These are phyloP conservation scores for Netelia virgata DNA, from an alignment of 2,888 invertebrate species.

Conservation along the genomic window DNA sequence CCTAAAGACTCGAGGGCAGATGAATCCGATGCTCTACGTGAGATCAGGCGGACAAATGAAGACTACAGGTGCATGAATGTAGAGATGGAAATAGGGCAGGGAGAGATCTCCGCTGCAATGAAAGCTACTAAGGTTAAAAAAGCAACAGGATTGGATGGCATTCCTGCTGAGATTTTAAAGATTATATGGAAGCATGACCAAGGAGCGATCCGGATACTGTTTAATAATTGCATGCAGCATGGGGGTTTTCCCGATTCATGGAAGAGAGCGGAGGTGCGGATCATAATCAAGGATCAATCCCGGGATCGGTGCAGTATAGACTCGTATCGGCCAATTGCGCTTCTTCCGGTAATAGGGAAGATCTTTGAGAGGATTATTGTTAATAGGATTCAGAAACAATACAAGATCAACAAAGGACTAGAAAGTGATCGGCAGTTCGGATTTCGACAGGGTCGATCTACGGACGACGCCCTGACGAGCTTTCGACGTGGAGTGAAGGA, in stretches of 20 bases:
- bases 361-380: slow-evolving; percentile 74
- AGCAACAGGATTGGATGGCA: slow-evolving; percentile 37
- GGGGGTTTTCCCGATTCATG: slow-evolving; percentile 55
- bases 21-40: slow-evolving; percentile 15
- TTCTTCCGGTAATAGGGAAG: slow-evolving; percentile 76
- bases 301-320: slow-evolving; percentile 70
- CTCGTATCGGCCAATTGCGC: slow-evolving; percentile 76
- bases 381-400: slow-evolving; percentile 58
- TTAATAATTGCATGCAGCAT: slow-evolving; percentile 55
- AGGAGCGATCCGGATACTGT: slow-evolving; percentile 28
- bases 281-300: slow-evolving; percentile 60
- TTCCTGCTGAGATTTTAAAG: slow-evolving; percentile 23
- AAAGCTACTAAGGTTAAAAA: slow-evolving; percentile 23
- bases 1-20: slow-evolving; percentile 50
- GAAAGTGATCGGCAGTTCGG: slow-evolving; percentile 75
- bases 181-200: slow-evolving; percentile 12
- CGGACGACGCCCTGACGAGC: slow-evolving; percentile 68
- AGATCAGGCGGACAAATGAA: slow-evolving; percentile 23
- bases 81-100: slow-evolving; percentile 13
- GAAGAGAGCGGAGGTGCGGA: slow-evolving; percentile 53
- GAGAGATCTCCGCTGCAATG: slow-evolving; percentile 32
- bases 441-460: slow-evolving; percentile 74
- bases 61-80: slow-evolving; percentile 17
- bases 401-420: not conserved
- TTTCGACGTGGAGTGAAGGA: slow-evolving; percentile 26